phyloP scores from a whole-genome alignment of 2,797 vertebrate genomes.

The Pangasius mekongensis region DNA sequence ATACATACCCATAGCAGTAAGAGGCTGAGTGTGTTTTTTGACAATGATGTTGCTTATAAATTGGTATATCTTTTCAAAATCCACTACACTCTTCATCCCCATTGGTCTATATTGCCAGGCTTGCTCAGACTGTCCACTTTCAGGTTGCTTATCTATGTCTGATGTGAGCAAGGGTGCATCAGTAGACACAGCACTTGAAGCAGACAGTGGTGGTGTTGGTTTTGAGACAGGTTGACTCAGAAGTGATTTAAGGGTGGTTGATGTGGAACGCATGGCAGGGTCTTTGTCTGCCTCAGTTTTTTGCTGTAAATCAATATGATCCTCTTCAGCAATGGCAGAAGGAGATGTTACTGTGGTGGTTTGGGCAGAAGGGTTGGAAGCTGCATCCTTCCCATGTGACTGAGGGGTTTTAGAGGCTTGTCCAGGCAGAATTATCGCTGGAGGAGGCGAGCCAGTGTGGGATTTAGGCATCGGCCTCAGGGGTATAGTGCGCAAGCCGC shows the following conservation, averaged over 20 bases:
- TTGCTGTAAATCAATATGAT: background rate
- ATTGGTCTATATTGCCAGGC: conserved; percentile 5
- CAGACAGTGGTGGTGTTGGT: background rate
- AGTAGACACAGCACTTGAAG: conserved; percentile 15
- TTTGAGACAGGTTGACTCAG: background rate
- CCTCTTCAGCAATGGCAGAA: background rate
- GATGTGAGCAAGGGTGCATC: background rate
- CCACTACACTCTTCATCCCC: conserved; percentile 54
- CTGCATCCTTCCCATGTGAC: background rate
- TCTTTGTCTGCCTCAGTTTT: background rate
- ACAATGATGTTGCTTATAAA: conserved; percentile 64
- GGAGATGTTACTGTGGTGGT: background rate
- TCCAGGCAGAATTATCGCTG: conserved; percentile 11
- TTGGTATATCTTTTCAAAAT: conserved; percentile 76
- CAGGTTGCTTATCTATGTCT: background rate
- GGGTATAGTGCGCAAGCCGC: conserved; percentile 23
- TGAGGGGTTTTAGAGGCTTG: background rate
- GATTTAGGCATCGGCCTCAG: conserved; percentile 31
- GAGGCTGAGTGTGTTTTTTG: conserved; percentile 34
- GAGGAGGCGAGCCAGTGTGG: background rate
- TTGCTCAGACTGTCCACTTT: conserved; percentile 11
- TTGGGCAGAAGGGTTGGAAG: background rate
- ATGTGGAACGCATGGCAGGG: background rate
- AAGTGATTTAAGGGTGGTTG: background rate
- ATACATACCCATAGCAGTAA: conserved; percentile 75